Base-by-base conservation (phyloP, 2,113 vertebrate species). In the Paradisaea rubra region DNA sequence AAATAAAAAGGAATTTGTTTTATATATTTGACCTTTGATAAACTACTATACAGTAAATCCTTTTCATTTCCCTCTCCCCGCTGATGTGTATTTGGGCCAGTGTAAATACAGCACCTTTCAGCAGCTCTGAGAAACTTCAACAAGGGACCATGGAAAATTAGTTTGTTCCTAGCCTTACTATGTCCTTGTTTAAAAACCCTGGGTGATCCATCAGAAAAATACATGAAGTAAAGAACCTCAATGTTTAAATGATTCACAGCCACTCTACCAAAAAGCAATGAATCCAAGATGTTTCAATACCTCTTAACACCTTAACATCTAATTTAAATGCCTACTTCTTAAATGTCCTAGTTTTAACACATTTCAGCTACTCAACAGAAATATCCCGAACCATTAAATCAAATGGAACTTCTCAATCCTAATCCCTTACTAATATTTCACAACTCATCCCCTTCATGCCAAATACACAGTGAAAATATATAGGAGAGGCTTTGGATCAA, bases 21-120 rank as follows among this genome's bases (percentile, higher is more conserved):
- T 92, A 96, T 96, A 86, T 56, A 95, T 91, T 96, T 97, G 96
- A 97, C 95, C 96, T 97, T 95, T 97, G 95, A 93, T 97, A 96
- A 95, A 91, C 76, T 91, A 60, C 88, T 64, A 60, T 22, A 83
- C 79, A 96, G 89, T 95, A 96, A 97, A 97, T 96, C 76, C 93
- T 93, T 96, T 96, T 93, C 94, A 96, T 95, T 96, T 86, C 60
- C 61, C 52, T 66, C 89, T 96, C 64, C 83, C 86, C 73, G 72
- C 76, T 92, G 88, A 87, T 45, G 47, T 37, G 69, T 95, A 80
- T 89, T 95, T 89, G 89, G 76, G 74, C 64, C 54, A 86, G 90
- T 69, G 76, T 91, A 96, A 91, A 95, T 77, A 90, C 57, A 88
- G 59, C 66, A 89, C 41, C 47, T 93, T 81, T 96, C 66, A 82